These are phyloP conservation scores for Mastomys coucha DNA, from an alignment of 2,113 vertebrate genomes.

Conservation along the genomic window DNA sequence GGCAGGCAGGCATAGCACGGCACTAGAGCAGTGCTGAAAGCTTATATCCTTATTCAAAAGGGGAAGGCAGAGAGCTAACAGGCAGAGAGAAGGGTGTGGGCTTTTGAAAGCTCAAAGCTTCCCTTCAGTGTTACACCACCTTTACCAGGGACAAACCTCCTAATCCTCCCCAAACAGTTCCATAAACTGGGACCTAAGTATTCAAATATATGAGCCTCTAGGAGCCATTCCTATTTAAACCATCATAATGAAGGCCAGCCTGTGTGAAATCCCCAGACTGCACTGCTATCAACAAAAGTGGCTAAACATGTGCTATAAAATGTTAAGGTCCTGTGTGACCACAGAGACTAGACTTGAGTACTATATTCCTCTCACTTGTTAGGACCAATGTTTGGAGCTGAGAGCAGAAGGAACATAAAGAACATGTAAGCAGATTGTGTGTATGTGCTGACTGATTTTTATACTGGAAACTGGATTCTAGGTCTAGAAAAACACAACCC, in stretches of 20 bases:
- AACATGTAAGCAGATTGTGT: too few relatives aligned
- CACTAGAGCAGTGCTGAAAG: background rate
- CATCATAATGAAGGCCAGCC: background rate
- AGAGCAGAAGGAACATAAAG: background rate
- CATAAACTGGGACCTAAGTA: background rate
- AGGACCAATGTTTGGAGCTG: background rate
- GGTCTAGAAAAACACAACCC: background rate
- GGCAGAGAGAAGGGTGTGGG: background rate
- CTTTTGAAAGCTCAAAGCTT: background rate
- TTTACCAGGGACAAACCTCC: background rate
- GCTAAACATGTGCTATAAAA: background rate
- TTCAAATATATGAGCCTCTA: background rate
- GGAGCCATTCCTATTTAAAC: background rate
- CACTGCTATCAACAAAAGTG: background rate
- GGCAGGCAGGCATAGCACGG: background rate
- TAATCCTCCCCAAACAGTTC: background rate
- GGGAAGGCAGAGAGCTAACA: background rate
- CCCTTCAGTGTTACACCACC: background rate
- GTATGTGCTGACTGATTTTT: background rate
- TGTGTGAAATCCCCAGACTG: background rate
- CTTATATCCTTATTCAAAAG: background rate
- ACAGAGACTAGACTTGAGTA: accelerated
- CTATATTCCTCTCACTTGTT: background rate
- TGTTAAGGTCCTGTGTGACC: background rate
- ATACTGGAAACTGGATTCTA: background rate